Evolutionary conservation across 1,140 invertebrate species (phyloP), one percentile per base, ranked within the genome.

Genomic region (Scaptomyza pallida): DNA sequence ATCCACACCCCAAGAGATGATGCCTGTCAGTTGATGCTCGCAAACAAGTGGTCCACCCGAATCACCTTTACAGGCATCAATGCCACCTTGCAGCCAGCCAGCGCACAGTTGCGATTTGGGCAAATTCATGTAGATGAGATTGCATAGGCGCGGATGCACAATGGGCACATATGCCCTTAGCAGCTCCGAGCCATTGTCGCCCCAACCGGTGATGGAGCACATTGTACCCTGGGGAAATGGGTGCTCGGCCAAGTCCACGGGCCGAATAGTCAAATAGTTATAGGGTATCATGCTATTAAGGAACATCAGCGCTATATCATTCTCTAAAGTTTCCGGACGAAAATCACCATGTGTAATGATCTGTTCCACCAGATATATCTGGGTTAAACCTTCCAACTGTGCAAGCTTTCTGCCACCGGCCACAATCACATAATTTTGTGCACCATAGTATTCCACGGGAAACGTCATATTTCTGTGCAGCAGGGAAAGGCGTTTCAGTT

Each of bases 1-100:
- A 5, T 72, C 69, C 12, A 67, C 17, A 30, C 78, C 72, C 70
- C 76, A 81, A 0, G 75, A 77, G 2, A 95, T 94, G 23, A 95
- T 93, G 43, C 95, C 95, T 10, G 71, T 43, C 12, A 76, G 41
- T 1, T n/a, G n/a, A 17, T 6, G n/a, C 45, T 26, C 1, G 17
- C 69, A 71, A 2, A 69, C 37, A 6, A 81, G 35, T 0, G 78
- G 78, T 13, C 75, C 61, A 10, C 78, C 78, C 5, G 78, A 70
- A 50, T 81, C 78, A 2, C 75, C 75, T 13, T 43, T 33, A 41
- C 78, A 81, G n/a, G 78, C 63, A 62, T 90, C 88, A n/a, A 78
- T 76, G 5, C 70, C 75, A 17, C 79, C 80, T 17, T 63, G 55
- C 13, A 83, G 16, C 21, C 64, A 81, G 33, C 83, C 89, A 4